A percentile compares a stretch with the other conserved stretches of the same genome.
phyloP scores from a whole-genome alignment of 1,140 invertebrate genomes.

The Ceratoteleas bidentatus region DNA sequence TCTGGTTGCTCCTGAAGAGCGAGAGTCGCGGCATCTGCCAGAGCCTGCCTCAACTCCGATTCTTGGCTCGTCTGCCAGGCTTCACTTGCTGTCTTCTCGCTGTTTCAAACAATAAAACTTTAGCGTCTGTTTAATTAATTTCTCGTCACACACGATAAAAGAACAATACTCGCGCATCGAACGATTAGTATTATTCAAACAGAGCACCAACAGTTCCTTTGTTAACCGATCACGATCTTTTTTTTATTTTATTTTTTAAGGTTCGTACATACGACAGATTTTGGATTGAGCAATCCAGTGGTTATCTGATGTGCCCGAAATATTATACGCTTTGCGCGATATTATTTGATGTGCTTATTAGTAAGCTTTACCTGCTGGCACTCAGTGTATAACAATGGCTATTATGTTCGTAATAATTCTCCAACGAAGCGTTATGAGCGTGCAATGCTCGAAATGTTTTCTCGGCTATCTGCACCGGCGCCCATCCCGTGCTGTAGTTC shows the following conservation, averaged over 20 bases:
- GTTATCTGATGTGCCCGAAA: neutral
- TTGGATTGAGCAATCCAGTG: too few relatives aligned
- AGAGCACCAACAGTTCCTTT: too few relatives aligned
- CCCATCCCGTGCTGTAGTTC: constrained; percentile 74
- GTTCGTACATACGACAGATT: too few relatives aligned
- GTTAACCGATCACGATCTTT: too few relatives aligned
- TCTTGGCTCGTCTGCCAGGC: constrained; percentile 71
- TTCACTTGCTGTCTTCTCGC: constrained; percentile 69
- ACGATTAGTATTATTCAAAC: too few relatives aligned
- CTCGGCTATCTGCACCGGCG: constrained; percentile 71
- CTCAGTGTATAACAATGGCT: constrained; percentile 72
- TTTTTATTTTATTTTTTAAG: too few relatives aligned
- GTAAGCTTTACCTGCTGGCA: constrained; percentile 71
- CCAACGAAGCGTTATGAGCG: constrained; percentile 65
- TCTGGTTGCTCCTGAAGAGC: constrained; percentile 67
- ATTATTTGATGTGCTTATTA: constrained; percentile 38
- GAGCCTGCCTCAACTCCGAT: constrained; percentile 54
- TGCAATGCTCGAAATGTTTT: constrained; percentile 70
- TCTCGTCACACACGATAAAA: constrained; percentile 15
- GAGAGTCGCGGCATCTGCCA: constrained; percentile 69
- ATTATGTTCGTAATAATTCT: constrained; percentile 73
- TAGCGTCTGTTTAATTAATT: neutral
- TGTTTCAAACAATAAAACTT: constrained; percentile 43
- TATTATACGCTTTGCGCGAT: constrained; percentile 16
- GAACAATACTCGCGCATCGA: constrained; percentile 3